Evolutionary conservation across 2,888 invertebrate genomes (phyloP).

Genomic region (Pachydiplax longipennis): DNA sequence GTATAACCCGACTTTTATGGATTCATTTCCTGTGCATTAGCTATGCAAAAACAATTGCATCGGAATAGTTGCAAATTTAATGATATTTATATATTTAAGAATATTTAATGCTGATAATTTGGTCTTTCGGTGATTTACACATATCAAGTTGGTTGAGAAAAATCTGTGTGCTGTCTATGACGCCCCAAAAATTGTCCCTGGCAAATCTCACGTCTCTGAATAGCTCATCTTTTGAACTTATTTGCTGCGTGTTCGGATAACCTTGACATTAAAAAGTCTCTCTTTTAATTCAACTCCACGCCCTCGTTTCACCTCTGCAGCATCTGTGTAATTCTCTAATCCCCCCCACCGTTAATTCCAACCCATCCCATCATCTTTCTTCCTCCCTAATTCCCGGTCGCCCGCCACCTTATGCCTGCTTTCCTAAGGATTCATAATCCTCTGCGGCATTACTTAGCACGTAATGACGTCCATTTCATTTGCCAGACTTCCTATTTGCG

Average conservation of each 20-base stretch:
- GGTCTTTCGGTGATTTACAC: too few relatives aligned
- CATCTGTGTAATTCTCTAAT: not conserved
- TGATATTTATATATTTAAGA: too few relatives aligned
- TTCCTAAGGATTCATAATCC: constrained; percentile 44
- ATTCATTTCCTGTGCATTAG: too few relatives aligned
- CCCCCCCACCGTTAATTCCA: not conserved
- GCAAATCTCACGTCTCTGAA: not conserved
- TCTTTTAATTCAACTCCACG: constrained; percentile 4
- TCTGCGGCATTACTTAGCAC: constrained; percentile 31
- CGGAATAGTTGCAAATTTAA: too few relatives aligned
- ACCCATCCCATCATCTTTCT: not conserved
- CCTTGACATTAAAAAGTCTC: constrained; percentile 9
- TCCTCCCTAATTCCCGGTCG: constrained; percentile 11
- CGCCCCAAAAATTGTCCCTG: too few relatives aligned
- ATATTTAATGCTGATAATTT: too few relatives aligned
- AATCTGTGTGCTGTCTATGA: too few relatives aligned
- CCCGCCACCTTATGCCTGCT: constrained; percentile 22
- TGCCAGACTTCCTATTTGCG: constrained; percentile 36
- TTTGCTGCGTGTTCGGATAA: not conserved
- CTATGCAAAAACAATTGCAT: too few relatives aligned
- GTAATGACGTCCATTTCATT: constrained; percentile 44
- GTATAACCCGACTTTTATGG: too few relatives aligned
- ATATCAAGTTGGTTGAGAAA: too few relatives aligned
- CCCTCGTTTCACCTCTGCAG: constrained; percentile 1
- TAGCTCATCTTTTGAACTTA: not conserved